Conservation (phyloP, 2,113 vertebrate genomes). For the Pangasianodon hypophthalmus region DNA sequence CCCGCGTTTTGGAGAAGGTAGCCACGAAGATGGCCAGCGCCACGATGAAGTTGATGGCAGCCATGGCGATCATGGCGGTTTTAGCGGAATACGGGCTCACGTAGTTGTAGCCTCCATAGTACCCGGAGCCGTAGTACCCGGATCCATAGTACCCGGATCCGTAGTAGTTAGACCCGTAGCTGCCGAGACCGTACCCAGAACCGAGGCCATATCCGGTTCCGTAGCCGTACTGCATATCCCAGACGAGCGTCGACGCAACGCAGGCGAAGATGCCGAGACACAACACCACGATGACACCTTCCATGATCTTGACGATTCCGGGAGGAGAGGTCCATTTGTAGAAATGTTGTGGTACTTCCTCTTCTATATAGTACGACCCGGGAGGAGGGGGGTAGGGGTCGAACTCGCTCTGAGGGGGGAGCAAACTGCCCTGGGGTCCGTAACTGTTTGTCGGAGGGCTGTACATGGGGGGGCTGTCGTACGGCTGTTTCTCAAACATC, state of each 20-base stretch:
- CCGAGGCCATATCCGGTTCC: constrained; percentile 38
- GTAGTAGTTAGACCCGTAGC: constrained; percentile 50
- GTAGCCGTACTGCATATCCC: constrained; percentile 79
- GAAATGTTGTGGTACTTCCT: constrained; percentile 81
- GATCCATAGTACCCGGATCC: constrained; percentile 54
- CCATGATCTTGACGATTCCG: constrained; percentile 77
- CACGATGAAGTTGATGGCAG: constrained; percentile 79
- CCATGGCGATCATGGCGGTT: constrained; percentile 84
- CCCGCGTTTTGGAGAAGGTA: constrained; percentile 75
- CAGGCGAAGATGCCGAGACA: constrained; percentile 85
- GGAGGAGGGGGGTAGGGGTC: constrained; percentile 75
- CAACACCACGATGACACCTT: constrained; percentile 69
- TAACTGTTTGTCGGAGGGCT: constrained; percentile 76
- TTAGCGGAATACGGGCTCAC: constrained; percentile 82
- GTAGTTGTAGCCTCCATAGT: constrained; percentile 61
- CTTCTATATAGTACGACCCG: constrained; percentile 79
- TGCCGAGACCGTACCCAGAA: constrained; percentile 54
- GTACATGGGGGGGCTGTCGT: constrained; percentile 77
- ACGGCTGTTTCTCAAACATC: constrained; percentile 78
- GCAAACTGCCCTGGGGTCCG: constrained; percentile 68
- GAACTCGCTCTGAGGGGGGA: constrained; percentile 69
- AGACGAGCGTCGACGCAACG: constrained; percentile 87
- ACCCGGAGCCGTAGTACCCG: constrained; percentile 59
- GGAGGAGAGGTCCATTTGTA: constrained; percentile 86
- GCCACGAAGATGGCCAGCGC: constrained; percentile 76